These are phyloP conservation scores for Teleogryllus oceanicus DNA, from an alignment of 2,888 invertebrate genomes.

Conservation along the genomic window DNA sequence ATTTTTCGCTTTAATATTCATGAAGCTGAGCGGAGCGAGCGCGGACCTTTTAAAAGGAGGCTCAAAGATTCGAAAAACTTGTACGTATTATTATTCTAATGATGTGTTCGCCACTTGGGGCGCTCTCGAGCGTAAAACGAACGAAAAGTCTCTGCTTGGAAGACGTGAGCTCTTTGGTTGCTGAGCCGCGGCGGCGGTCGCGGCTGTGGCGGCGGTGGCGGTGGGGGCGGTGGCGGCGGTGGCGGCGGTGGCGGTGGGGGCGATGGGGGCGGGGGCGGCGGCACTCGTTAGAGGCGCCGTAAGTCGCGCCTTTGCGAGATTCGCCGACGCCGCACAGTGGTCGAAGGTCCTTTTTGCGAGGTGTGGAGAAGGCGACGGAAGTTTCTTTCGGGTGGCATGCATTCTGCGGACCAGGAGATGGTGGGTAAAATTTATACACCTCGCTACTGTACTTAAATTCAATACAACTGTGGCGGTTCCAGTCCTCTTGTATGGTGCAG, in stretches of 20 bases:
- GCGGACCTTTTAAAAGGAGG: constrained; percentile 6
- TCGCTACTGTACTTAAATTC: too few species aligned
- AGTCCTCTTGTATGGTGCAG: too few species aligned
- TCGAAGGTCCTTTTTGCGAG: not conserved
- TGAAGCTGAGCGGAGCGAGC: not conserved
- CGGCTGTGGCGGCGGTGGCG: not conserved
- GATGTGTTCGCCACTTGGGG: constrained; percentile 18
- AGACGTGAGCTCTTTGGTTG: not conserved
- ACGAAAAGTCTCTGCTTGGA: not conserved
- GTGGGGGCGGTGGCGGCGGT: not conserved
- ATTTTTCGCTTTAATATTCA: constrained; percentile 10
- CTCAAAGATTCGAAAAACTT: constrained; percentile 18
- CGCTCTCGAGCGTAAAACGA: constrained; percentile 5
- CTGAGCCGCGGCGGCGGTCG: not conserved
- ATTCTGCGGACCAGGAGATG: too few species aligned
- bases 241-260: not conserved
- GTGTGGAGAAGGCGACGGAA: not conserved
- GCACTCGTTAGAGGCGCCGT: not conserved
- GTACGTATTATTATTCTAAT: constrained; percentile 18
- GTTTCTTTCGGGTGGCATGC: too few species aligned
- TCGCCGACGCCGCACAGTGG: not conserved
- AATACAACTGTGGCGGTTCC: too few species aligned
- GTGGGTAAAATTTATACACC: too few species aligned
- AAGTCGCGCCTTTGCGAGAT: constrained; percentile 12
- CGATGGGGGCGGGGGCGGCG: not conserved